Conservation (phyloP, 2,113 vertebrate genomes). For the Coracopsis vasa region DNA sequence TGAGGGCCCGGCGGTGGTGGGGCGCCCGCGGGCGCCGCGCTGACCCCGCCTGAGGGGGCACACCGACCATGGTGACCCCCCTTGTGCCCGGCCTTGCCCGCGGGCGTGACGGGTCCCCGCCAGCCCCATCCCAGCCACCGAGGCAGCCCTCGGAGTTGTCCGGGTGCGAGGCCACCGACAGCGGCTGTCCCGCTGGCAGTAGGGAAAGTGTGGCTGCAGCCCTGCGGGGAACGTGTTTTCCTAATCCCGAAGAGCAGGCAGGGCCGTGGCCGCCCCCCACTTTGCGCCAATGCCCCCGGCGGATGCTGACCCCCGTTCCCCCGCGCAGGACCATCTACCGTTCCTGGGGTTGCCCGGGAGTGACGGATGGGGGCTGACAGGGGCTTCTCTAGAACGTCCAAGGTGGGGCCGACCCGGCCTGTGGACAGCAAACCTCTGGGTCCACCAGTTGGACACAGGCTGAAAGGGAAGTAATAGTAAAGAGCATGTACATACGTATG, state of each 20-base stretch:
- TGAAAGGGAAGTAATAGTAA: background rate
- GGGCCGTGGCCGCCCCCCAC: background rate
- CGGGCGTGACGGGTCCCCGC: background rate
- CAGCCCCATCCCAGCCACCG: background rate
- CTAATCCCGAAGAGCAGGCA: background rate
- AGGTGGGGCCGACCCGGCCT: background rate
- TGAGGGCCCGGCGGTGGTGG: background rate
- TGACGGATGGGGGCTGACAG: background rate
- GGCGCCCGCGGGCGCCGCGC: too few relatives aligned
- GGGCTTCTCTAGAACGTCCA: background rate
- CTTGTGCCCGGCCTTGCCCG: background rate
- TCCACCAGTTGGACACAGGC: background rate
- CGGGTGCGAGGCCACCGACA: accelerated
- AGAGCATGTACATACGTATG: too few relatives aligned
- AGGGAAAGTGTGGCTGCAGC: background rate
- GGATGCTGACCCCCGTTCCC: background rate
- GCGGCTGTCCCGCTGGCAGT: background rate
- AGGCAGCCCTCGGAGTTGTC: background rate
- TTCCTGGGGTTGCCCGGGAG: too few relatives aligned
- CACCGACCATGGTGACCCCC: background rate
- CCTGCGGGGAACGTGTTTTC: background rate
- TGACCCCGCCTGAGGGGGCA: too few relatives aligned
- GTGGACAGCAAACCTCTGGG: background rate
- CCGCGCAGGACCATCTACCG: accelerated
- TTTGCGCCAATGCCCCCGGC: background rate